Percentiles rank a stretch among this genome's conserved stretches.
Conservation (phyloP, 2,113 vertebrate species). For the Oreochromis spilurus region DNA sequence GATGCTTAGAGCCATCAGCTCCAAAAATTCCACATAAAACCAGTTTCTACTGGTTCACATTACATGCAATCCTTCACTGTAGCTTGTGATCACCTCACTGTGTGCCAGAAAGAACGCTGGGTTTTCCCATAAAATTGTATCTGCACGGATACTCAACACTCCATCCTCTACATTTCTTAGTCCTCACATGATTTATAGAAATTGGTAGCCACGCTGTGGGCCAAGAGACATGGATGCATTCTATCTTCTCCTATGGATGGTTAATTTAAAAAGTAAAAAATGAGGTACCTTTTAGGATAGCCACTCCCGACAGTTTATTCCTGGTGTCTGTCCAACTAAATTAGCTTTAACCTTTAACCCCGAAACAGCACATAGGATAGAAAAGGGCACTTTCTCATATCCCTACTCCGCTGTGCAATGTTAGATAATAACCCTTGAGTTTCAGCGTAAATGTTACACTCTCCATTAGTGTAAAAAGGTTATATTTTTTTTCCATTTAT, state of each 20-base stretch:
- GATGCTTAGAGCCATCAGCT: neutral
- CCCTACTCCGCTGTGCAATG: neutral
- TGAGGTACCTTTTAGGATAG: neutral
- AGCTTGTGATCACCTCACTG: neutral
- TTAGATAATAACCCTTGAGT: rapidly evolving
- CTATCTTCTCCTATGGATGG: neutral
- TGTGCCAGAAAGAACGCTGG: neutral
- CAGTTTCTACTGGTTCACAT: neutral
- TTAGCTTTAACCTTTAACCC: neutral
- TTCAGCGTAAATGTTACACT: neutral
- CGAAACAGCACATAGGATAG: neutral
- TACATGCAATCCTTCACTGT: neutral
- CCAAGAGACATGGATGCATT: neutral
- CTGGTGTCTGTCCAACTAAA: neutral
- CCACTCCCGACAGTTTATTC: neutral
- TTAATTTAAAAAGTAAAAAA: neutral
- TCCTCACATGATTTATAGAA: neutral
- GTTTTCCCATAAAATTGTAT: neutral
- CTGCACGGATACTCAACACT: neutral
- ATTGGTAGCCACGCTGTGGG: neutral
- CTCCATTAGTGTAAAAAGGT: neutral
- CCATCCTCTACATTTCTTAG: neutral
- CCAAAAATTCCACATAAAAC: neutral
- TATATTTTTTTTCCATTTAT: neutral
- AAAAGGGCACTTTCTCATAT: neutral